Base-by-base conservation (phyloP, 1,140 invertebrate genomes). In the Cardiocondyla obscurior region DNA sequence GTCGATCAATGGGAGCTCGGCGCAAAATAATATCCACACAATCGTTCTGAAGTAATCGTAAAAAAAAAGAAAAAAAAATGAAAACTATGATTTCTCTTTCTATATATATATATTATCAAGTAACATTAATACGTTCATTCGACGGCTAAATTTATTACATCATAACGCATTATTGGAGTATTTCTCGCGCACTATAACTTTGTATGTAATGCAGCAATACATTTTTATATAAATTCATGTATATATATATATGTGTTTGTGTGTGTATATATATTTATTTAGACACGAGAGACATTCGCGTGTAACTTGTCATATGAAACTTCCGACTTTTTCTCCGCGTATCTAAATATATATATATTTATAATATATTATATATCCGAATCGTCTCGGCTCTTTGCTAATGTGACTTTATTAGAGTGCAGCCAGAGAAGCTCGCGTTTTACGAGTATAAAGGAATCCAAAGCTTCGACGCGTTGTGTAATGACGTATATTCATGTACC, bases 111-210 rank as follows among this genome's bases (percentile, higher is more conserved):
- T 62, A 12, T 60, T 62, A 39, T 79, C 25, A 49, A 82, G 58
- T 70, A 86, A 85, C 82, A 83, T 77, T 65, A 36, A 49, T 39
- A 46, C 42, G 42, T 73, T 58, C 30, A 51, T 39, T 25, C 67
- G 49, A 12, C 16, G 36, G n/a, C 33, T 60, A 70, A 86, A 86
- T 83, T 57, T 77, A 28, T 44, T 72, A 79, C 67, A 83, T 73
- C 58, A 16, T 53, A 42, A 58, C 25, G 36, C 83, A 58, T 74
- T 36, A 25, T 28, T 53, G 44, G 57, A 60, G 58, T 83, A 60
- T 82, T 22, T 28, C 33, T 46, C 57, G 58, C 42, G 30, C 39
- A 33, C 10, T 30, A 51, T 14, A 53, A n/a, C 44, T 74, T 33
- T 25, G 58, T 62, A 39, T 62, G 58, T 62, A 16, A 22, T 60